phyloP scores from a whole-genome alignment of 2,113 vertebrate genomes.

The Urocolius indicus region DNA sequence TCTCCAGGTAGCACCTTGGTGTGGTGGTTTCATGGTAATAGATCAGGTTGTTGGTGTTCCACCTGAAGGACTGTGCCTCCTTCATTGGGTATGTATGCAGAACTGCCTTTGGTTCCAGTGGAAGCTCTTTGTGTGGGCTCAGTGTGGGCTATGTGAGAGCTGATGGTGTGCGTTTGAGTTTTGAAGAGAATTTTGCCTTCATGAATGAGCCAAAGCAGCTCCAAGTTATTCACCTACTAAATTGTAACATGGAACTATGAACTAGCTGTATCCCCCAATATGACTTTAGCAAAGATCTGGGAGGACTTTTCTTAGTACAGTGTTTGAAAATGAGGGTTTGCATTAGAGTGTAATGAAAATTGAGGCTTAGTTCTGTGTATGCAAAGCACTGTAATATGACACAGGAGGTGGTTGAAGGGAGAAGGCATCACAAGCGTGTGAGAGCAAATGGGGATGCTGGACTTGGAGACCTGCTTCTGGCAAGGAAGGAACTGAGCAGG shows the following conservation, averaged over 20 bases:
- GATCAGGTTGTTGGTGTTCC: background rate
- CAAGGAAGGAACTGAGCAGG: background rate
- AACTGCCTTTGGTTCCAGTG: background rate
- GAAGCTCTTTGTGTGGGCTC: background rate
- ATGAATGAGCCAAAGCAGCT: background rate
- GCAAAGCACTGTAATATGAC: background rate
- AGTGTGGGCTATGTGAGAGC: background rate
- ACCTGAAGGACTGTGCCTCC: rapidly evolving
- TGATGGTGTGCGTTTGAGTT: background rate
- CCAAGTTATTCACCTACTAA: background rate
- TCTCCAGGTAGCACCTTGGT: background rate
- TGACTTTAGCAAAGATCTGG: background rate
- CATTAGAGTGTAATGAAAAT: background rate
- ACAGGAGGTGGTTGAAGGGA: background rate
- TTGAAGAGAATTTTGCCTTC: background rate
- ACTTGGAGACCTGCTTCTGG: background rate
- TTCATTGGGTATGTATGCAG: rapidly evolving
- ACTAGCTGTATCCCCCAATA: background rate
- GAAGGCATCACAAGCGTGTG: rapidly evolving
- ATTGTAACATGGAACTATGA: background rate
- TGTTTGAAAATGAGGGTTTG: background rate
- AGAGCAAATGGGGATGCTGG: background rate
- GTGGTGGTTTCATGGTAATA: background rate
- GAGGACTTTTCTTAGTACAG: background rate
- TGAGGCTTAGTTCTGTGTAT: background rate